Evolutionary conservation across 2,888 invertebrate genomes (phyloP).

Genomic region (Elmis aenea): DNA sequence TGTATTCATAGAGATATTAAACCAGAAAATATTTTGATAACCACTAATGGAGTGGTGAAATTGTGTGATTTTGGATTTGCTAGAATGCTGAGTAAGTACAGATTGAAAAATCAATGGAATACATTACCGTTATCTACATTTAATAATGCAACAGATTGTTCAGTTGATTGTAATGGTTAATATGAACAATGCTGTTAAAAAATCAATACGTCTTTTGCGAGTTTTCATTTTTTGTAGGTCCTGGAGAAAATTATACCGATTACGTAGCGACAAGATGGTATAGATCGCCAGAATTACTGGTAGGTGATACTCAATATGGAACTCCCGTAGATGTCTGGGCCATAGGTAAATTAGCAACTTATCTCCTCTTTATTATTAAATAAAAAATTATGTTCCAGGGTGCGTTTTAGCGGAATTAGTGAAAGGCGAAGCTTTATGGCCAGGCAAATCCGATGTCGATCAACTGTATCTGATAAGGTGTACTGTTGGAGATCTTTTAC

Average conservation of each 20-base stretch:
- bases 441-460: conserved; percentile 97
- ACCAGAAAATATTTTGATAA: conserved; percentile 96
- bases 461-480: conserved; percentile 93
- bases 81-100: conserved; percentile 74
- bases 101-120: no score
- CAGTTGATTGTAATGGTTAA: no score
- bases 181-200: no score
- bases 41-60: conserved; percentile 89
- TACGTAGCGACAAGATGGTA: conserved; percentile 99
- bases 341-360: conserved; percentile 60
- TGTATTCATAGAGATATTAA: conserved; percentile 97
- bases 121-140: no score
- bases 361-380: not conserved
- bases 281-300: conserved; percentile 92
- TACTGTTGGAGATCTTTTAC: conserved; percentile 89
- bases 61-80: conserved; percentile 99
- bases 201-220: no score
- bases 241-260: conserved; percentile 97
- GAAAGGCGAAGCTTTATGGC: conserved; percentile 92
- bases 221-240: conserved; percentile 55
- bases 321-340: conserved; percentile 98
- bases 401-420: conserved; percentile 85
- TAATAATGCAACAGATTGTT: no score
- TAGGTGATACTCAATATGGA: conserved; percentile 92
- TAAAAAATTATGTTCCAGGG: conserved; percentile 47